Base-by-base conservation (phyloP, 2,888 invertebrate genomes). In the Lomographa bimaculata region DNA sequence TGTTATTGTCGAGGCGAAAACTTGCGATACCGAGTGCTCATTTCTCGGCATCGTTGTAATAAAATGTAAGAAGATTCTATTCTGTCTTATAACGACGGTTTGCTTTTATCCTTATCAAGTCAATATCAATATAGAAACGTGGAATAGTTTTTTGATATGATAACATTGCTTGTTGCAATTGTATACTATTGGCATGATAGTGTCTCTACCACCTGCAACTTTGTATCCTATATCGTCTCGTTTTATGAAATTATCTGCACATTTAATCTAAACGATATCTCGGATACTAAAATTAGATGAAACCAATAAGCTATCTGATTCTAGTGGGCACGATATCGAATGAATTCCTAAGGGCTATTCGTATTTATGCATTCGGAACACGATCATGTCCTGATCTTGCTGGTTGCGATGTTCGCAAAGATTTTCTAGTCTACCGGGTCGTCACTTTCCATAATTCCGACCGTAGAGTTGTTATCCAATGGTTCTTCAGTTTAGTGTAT, bases 51-150 rank as follows among this genome's bases (percentile, higher is more conserved):
- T 75, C 64, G 54, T 48, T 53, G 61, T 60, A 67, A 66, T 80
- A 74, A 78, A 77, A 71, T 71, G 54, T 61, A 57, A 49, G 61
- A 70, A 69, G 70, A 70, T 61, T 76, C 64, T 72, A 75, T 77
- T 72, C 50, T 54, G 63, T 61, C 49, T 57, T 61, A 51, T 71
- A 76, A 83, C 78, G 71, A 75, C 64, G 62, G 44, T 81, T 79
- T 79, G 78, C 84, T 84, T 80, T 84, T 82, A 82, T 73, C 68
- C 65, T 74, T 80, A 83, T 84, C 43, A 32, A 29, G 34, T 43
- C 30, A 39, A 44, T 42, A 26, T 27, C 29, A 32, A 34, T 40
- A 36, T 34, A 38, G 24, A 38, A 30, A 30, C 41, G 41, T 45
- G 33, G 23, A 47, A 36, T 24, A 18, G 18, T 28, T 20, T 24